Conservation (phyloP, 1,140 invertebrate genomes). For the Brachionus angularis region DNA sequence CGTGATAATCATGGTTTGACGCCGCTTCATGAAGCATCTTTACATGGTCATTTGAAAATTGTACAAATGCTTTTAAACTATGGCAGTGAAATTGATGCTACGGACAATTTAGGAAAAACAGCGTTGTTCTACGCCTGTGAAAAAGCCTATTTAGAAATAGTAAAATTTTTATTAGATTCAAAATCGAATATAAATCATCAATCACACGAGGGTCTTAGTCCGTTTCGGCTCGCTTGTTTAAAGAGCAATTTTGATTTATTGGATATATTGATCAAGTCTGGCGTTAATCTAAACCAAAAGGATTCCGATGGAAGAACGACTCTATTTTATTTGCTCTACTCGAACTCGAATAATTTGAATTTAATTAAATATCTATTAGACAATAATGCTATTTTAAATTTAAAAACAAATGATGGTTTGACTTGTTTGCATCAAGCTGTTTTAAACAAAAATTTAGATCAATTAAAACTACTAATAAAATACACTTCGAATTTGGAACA, state of each 20-base stretch:
- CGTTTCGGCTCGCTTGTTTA: neutral
- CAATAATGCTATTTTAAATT: conserved; percentile 82
- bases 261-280: conserved; percentile 61
- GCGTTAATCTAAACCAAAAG: conserved; percentile 77
- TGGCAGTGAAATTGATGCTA: conserved; percentile 67
- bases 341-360: neutral
- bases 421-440: conserved; percentile 88
- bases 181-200: neutral
- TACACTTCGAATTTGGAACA: conserved; percentile 57
- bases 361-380: conserved; percentile 71
- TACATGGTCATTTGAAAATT: conserved; percentile 54
- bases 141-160: conserved; percentile 87
- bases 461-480: conserved; percentile 74
- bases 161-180: conserved; percentile 68
- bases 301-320: conserved; percentile 59
- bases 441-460: conserved; percentile 82
- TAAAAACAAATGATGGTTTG: conserved; percentile 79
- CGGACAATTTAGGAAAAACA: conserved; percentile 84
- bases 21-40: conserved; percentile 74
- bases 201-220: neutral
- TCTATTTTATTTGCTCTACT: conserved; percentile 59
- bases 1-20: conserved; percentile 76
- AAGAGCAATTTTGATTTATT: neutral
- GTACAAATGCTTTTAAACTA: conserved; percentile 50
- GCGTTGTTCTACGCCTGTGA: conserved; percentile 86